Evolutionary conservation across 2,888 invertebrate species (phyloP).

Genomic region (Sarcophaga caerulescens): DNA sequence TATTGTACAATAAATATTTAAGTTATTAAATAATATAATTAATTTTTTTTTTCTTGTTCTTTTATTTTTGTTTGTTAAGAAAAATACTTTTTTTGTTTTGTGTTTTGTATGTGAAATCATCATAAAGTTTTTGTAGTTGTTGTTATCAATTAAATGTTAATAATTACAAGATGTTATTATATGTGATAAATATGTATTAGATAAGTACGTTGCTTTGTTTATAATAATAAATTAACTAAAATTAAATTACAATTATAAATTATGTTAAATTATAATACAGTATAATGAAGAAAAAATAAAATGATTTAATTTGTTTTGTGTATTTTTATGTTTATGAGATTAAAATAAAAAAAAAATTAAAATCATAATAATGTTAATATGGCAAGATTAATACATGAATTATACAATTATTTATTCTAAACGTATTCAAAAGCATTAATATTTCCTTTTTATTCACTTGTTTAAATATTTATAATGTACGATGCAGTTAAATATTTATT

Average conservation of each 20-base stretch:
- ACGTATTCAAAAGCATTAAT: slow-evolving; percentile 42
- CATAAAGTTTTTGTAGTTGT: not conserved
- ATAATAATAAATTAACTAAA: slow-evolving; percentile 49
- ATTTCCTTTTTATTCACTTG: not conserved
- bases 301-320: slow-evolving; percentile 31
- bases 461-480: not conserved
- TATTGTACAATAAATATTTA: not conserved
- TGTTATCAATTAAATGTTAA: not conserved
- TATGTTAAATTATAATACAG: not conserved
- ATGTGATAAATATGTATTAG: slow-evolving; percentile 9
- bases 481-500: no score
- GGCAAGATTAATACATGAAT: slow-evolving; percentile 80
- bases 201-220: slow-evolving; percentile 6
- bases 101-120: not conserved
- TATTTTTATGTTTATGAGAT: slow-evolving; percentile 31
- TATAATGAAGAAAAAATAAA: not conserved
- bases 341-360: not conserved
- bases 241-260: slow-evolving; percentile 11
- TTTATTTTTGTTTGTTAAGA: not conserved
- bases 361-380: slow-evolving; percentile 77
- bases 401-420: slow-evolving; percentile 52
- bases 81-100: not conserved
- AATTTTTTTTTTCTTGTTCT: not conserved
- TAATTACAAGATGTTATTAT: slow-evolving; percentile 6
- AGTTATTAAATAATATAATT: not conserved